Conservation (phyloP, 2,113 vertebrate species). For the Catharus minimus region DNA sequence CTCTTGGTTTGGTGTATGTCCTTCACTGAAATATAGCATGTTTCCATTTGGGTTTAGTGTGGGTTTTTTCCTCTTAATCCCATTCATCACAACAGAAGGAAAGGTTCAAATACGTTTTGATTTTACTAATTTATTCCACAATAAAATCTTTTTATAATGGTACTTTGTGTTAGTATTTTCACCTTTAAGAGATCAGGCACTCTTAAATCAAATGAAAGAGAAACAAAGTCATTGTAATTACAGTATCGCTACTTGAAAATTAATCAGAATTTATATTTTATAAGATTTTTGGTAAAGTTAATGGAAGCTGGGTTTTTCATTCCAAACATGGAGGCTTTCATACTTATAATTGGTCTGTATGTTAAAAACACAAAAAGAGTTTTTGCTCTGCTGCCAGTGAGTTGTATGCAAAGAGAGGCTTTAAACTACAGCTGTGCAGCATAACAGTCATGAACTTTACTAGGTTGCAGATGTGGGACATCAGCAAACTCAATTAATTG, state of each 20-base stretch:
- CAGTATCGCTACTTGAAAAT: conserved; percentile 44
- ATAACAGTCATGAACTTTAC: conserved; percentile 62
- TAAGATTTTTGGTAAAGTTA: conserved; percentile 47
- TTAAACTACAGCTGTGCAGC: conserved; percentile 63
- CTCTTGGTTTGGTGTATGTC: not conserved
- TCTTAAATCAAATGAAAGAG: conserved; percentile 29
- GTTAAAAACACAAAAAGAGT: conserved; percentile 59
- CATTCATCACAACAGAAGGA: conserved; percentile 1
- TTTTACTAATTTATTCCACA: conserved; percentile 52
- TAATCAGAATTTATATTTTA: conserved; percentile 43
- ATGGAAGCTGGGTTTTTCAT: conserved; percentile 39
- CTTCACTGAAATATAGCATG: conserved; percentile 27
- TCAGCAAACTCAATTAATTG: conserved; percentile 59
- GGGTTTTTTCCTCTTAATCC: conserved; percentile 37
- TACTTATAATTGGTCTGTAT: conserved; percentile 47
- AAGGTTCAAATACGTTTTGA: conserved; percentile 36
- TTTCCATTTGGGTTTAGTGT: conserved; percentile 31
- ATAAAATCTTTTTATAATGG: conserved; percentile 22
- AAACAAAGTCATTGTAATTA: conserved; percentile 54
- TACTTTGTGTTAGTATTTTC: conserved; percentile 7
- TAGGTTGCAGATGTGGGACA: conserved; percentile 68
- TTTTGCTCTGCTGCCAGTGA: conserved; percentile 56
- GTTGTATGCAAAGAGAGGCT: conserved; percentile 39
- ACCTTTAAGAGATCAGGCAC: conserved; percentile 9
- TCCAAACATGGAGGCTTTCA: conserved; percentile 12